Conservation (phyloP, 2,888 invertebrate species). For the Nebria salina region DNA sequence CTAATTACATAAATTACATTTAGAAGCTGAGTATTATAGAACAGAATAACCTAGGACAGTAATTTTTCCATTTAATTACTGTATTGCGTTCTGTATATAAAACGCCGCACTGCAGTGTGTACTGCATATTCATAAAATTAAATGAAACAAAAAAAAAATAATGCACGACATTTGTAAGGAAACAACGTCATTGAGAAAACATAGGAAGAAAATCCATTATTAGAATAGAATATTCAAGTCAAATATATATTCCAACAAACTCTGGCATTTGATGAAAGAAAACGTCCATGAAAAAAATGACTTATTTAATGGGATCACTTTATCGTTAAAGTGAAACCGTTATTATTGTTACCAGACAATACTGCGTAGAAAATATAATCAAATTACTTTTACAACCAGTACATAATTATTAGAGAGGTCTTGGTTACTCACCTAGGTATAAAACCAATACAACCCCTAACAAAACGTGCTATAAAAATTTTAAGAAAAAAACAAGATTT, state of each 20-base stretch:
- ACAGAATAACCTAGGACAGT: no score
- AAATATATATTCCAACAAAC: background rate
- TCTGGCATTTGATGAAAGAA: background rate
- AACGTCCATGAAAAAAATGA: background rate
- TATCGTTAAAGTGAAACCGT: slow-evolving; percentile 21
- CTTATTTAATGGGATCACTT: background rate
- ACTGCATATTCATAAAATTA: background rate
- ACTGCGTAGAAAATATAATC: slow-evolving; percentile 27
- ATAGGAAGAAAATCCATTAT: background rate
- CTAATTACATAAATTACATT: slow-evolving; percentile 9
- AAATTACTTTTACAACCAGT: slow-evolving; percentile 34
- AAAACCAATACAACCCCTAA: no score
- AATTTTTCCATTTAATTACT: slow-evolving; percentile 3
- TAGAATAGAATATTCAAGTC: background rate
- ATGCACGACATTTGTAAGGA: background rate
- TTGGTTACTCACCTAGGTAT: no score
- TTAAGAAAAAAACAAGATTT: no score
- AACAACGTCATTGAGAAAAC: background rate
- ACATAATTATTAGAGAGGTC: slow-evolving; percentile 21
- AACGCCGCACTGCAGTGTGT: slow-evolving; percentile 9
- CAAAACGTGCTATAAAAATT: no score
- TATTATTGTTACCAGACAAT: background rate
- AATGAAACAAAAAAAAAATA: background rate
- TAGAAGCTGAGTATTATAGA: background rate
- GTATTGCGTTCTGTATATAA: slow-evolving; percentile 12